Evolutionary conservation across 1,140 invertebrate species (phyloP).

Genomic region (Idris sp.): DNA sequence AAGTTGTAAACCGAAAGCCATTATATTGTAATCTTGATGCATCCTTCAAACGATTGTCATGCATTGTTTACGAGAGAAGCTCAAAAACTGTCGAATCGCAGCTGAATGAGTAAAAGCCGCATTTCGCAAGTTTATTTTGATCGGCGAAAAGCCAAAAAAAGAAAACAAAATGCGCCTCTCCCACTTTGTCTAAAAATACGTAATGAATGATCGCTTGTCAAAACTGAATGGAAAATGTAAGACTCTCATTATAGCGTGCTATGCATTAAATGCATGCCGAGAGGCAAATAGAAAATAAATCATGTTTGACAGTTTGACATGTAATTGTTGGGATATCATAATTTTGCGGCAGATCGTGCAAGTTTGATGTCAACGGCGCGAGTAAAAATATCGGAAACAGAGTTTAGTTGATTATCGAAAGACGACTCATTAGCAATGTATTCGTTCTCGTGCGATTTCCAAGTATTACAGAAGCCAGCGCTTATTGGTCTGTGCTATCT

Average conservation of each 20-base stretch:
- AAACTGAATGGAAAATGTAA: constrained; percentile 62
- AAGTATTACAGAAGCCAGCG: constrained; percentile 38
- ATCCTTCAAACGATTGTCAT: constrained; percentile 52
- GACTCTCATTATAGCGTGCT: constrained; percentile 58
- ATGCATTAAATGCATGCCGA: constrained; percentile 59
- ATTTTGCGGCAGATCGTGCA: constrained; percentile 51
- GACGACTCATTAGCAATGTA: constrained; percentile 60
- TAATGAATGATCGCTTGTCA: constrained; percentile 62
- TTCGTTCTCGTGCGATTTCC: constrained; percentile 49
- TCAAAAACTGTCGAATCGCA: constrained; percentile 53
- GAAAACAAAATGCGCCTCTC: constrained; percentile 17
- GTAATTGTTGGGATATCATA: constrained; percentile 61
- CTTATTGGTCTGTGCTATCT: constrained; percentile 44
- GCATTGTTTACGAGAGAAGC: constrained; percentile 54
- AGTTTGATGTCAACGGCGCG: constrained; percentile 59
- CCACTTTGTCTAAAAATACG: constrained; percentile 49
- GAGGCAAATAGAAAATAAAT: constrained; percentile 63
- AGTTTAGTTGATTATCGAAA: constrained; percentile 60
- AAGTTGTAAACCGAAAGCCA: constrained; percentile 54
- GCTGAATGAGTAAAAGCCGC: constrained; percentile 47
- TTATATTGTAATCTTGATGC: constrained; percentile 59
- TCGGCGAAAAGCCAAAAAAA: constrained; percentile 54
- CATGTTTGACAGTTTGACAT: constrained; percentile 63
- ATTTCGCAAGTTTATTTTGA: constrained; percentile 52
- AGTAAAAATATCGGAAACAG: constrained; percentile 55